Evolutionary conservation across 2,888 invertebrate genomes (phyloP).

Genomic region (Drosophila vallismaia): DNA sequence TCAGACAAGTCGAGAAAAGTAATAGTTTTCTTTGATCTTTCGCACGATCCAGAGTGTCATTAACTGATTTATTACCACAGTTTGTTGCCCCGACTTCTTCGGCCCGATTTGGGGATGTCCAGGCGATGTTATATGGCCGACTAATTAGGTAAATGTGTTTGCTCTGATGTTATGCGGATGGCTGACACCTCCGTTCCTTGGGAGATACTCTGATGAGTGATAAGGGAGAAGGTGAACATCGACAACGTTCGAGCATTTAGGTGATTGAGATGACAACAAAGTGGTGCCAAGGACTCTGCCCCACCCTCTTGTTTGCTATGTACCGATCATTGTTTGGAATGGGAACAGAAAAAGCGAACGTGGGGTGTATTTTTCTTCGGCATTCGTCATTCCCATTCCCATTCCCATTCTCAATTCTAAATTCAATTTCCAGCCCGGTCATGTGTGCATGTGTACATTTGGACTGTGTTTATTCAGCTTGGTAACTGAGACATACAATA

Average conservation of each 20-base stretch:
- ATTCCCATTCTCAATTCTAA: conserved; percentile 14
- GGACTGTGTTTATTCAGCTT: conserved; percentile 67
- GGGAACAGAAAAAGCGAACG: conserved; percentile 49
- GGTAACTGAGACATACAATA: conserved; percentile 37
- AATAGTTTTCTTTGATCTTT: conserved; percentile 76
- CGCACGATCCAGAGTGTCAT: conserved; percentile 64
- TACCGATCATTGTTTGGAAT: conserved; percentile 55
- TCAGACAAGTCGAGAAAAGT: conserved; percentile 50
- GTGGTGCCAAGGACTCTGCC: conserved; percentile 27
- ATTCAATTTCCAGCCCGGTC: conserved; percentile 49
- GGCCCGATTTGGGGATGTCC: conserved; percentile 39
- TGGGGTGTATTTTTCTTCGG: conserved; percentile 6
- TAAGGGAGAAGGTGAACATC: conserved; percentile 31
- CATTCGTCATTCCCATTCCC: conserved; percentile 7
- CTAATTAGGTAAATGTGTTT: conserved; percentile 69
- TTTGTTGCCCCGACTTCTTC: conserved; percentile 43
- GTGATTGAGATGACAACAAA: conserved; percentile 29
- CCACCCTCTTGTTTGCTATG: conserved; percentile 31
- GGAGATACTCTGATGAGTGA: conserved; percentile 5
- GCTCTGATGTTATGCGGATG: conserved; percentile 17
- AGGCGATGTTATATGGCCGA: conserved; percentile 40
- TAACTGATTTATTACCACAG: conserved; percentile 74
- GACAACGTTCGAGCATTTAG: conserved; percentile 34
- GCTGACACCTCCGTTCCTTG: conserved; percentile 13
- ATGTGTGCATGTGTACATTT: conserved; percentile 60